These are phyloP conservation scores for Phaonia tiefii DNA, from an alignment of 2,888 invertebrate species.

Conservation along the genomic window DNA sequence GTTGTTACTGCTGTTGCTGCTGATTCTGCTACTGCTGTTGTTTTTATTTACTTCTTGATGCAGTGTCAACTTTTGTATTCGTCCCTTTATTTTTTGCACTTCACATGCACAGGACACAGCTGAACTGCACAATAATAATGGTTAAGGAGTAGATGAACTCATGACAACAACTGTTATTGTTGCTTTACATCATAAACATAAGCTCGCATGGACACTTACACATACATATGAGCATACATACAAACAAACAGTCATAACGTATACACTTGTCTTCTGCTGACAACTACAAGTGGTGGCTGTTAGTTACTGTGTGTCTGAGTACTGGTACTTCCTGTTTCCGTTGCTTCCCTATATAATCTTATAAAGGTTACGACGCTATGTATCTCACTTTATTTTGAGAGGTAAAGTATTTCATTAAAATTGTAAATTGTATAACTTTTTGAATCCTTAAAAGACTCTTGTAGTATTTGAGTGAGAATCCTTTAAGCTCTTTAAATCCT, in stretches of 20 bases:
- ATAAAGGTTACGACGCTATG: too few relatives aligned
- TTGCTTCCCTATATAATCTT: too few relatives aligned
- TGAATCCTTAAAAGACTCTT: too few relatives aligned
- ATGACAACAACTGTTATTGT: slow-evolving; percentile 53
- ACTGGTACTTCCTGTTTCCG: slow-evolving; percentile 54
- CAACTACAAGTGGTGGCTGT: slow-evolving; percentile 37
- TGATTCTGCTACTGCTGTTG: slow-evolving; percentile 31
- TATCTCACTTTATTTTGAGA: background rate
- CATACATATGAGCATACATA: background rate
- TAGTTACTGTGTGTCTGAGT: slow-evolving; percentile 31
- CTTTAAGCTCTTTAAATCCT: too few relatives aligned
- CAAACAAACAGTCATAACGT: background rate
- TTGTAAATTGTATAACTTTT: background rate
- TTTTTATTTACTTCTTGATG: slow-evolving; percentile 55
- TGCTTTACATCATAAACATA: background rate
- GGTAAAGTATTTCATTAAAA: background rate
- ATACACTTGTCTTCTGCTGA: background rate
- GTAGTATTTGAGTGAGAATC: too few relatives aligned
- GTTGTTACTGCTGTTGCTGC: slow-evolving; percentile 26
- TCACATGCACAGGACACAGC: background rate
- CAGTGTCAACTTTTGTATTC: slow-evolving; percentile 57
- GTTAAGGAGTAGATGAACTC: slow-evolving; percentile 40
- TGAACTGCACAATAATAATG: slow-evolving; percentile 11
- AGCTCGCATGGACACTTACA: slow-evolving; percentile 44
- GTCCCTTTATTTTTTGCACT: slow-evolving; percentile 17